Conservation (phyloP, 2,888 invertebrate genomes). For the Oasisia sp. region DNA sequence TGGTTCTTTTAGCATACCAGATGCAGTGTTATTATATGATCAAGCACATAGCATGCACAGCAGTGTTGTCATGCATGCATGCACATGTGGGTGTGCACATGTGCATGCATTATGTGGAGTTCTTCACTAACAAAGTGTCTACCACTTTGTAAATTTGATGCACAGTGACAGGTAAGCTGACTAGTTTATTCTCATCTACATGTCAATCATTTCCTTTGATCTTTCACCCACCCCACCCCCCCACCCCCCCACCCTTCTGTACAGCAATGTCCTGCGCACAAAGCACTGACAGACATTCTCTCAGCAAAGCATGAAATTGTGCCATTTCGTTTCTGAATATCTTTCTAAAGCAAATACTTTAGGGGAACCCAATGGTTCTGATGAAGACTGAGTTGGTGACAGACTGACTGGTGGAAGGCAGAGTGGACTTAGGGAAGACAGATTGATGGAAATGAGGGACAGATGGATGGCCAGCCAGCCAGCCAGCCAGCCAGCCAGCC, state of each 20-base stretch:
- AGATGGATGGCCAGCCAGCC: too few relatives aligned
- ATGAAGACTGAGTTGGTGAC: neutral
- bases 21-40: neutral
- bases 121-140: neutral
- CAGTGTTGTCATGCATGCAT: neutral
- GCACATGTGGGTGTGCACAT: neutral
- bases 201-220: neutral
- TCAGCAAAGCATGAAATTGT: neutral
- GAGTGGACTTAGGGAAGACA: too few relatives aligned
- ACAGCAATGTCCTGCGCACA: neutral
- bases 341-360: too few relatives aligned
- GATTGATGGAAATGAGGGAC: too few relatives aligned
- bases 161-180: neutral
- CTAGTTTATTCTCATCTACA: neutral
- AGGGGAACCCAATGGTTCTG: neutral
- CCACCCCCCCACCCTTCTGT: neutral
- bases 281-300: neutral
- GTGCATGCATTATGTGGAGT: neutral
- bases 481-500: too few relatives aligned
- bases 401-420: neutral
- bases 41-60: neutral
- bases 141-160: neutral
- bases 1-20: neutral
- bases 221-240: too few relatives aligned
- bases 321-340: neutral